Evolutionary conservation across 2,797 vertebrate genomes (phyloP), one percentile per base, ranked within the genome.

Genomic region (Circus cinereus): DNA sequence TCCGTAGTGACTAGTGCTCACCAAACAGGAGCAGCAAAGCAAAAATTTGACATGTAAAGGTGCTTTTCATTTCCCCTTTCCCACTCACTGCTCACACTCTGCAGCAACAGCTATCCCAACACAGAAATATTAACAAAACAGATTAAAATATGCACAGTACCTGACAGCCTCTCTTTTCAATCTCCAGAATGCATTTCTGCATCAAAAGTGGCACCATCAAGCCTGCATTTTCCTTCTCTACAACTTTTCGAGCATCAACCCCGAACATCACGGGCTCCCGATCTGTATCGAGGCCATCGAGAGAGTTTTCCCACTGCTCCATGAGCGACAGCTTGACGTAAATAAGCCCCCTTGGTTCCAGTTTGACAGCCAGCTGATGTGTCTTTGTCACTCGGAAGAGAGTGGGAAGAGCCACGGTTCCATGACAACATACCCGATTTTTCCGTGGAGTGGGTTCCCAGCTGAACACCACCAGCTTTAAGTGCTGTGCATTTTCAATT

Each of bases 151-250:
- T 1, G 47, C 84, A 93, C 91, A 68, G 91, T 98, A 99, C 99
- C 99, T 99, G 99, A 85, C 99, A 99, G 95, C 99, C 99, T 97
- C 99, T 98, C 97, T 99, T 99, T 97, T 99, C 99, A 42, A 99
- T 99, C 97, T 99, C 99, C 83, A 97, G 93, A 96, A 99, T 99
- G 98, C 99, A 99, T 92, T 99, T 99, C 96, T 98, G 98, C 94
- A 99, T 99, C 79, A 99, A 89, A 81, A 99, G 98, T 5, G 99
- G 99, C 85, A 99, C 98, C 98, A 98, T 98, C 91, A 98, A 98
- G 74, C 99, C 99, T 1, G 97, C 84, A 30, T 98, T 98, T 97
- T 99, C 99, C 89, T 98, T 98, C 95, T 99, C 99, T 91, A 99
- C 99, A 96, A 99, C 98, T 94, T 98, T 98, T 89, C 98, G 98